Evolutionary conservation across 1,140 invertebrate genomes (phyloP).

Genomic region (Ridgeia piscesae): DNA sequence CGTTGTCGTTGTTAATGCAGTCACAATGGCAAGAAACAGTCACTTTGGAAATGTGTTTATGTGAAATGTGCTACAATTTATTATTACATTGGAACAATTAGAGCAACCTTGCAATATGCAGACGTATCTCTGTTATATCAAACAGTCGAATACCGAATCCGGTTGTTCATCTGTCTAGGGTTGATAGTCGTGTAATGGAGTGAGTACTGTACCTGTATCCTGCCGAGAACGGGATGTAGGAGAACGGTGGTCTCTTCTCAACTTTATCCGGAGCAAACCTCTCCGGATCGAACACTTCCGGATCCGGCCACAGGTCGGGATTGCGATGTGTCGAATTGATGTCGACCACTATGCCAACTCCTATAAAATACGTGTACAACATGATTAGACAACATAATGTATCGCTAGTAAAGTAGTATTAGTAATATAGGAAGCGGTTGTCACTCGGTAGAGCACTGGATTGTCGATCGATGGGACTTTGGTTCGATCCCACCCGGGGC

Average conservation of each 20-base stretch:
- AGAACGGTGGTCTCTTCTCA: conserved; percentile 29
- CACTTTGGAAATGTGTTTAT: neutral
- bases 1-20: neutral
- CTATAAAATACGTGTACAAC: conserved; percentile 19
- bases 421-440: too few relatives aligned
- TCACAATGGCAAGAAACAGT: neutral
- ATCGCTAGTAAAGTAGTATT: neutral
- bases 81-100: neutral
- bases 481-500: too few relatives aligned
- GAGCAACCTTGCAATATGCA: neutral
- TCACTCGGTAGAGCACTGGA: too few relatives aligned
- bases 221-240: conserved; percentile 43
- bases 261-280: conserved; percentile 36
- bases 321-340: conserved; percentile 38
- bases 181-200: neutral
- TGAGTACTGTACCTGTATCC: conserved; percentile 30
- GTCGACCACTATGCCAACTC: conserved; percentile 26
- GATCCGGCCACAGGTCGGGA: conserved; percentile 35
- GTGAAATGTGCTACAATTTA: neutral
- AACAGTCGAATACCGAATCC: neutral
- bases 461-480: too few relatives aligned
- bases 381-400: neutral
- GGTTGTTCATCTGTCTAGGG: neutral
- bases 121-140: neutral
- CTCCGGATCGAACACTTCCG: conserved; percentile 35